These are phyloP conservation scores for Denticeps clupeoides DNA, from an alignment of 2,797 vertebrate genomes.

Conservation along the genomic window DNA sequence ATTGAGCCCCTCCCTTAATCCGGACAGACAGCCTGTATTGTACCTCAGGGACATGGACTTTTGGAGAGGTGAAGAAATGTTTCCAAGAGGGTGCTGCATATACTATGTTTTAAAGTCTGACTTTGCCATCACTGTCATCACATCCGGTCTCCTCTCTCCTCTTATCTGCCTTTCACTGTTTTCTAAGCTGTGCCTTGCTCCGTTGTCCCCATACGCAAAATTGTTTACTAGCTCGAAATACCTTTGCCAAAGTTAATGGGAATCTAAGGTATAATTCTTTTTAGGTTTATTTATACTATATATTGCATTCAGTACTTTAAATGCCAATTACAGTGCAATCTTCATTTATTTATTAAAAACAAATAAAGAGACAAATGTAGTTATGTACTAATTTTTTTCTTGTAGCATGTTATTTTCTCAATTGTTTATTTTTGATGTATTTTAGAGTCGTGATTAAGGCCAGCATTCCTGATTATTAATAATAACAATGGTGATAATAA, in stretches of 20 bases:
- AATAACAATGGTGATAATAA: constrained; percentile 57
- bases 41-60: constrained; percentile 89
- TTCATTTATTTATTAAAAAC: constrained; percentile 99
- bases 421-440: constrained; percentile 68
- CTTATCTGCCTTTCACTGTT: constrained; percentile 10
- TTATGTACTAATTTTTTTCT: constrained; percentile 88
- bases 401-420: constrained; percentile 77
- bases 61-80: constrained; percentile 73
- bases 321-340: constrained; percentile 99
- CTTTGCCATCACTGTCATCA: constrained; percentile 20
- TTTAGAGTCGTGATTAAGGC: constrained; percentile 83
- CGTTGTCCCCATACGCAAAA: constrained; percentile 61
- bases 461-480: constrained; percentile 88
- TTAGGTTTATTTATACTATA: constrained; percentile 99
- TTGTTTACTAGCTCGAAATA: constrained; percentile 83
- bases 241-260: constrained; percentile 97
- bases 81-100: constrained; percentile 72
- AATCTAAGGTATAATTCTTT: constrained; percentile 85
- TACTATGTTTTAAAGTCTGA: constrained; percentile 51
- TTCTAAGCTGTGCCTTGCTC: constrained; percentile 69
- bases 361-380: constrained; percentile 80
- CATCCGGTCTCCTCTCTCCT: constrained; percentile 18
- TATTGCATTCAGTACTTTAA: constrained; percentile 99
- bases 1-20: constrained; percentile 19
- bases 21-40: constrained; percentile 63